Evolutionary conservation across 1,140 invertebrate genomes (phyloP), one percentile per base, ranked within the genome.

Genomic region (Atta texana): DNA sequence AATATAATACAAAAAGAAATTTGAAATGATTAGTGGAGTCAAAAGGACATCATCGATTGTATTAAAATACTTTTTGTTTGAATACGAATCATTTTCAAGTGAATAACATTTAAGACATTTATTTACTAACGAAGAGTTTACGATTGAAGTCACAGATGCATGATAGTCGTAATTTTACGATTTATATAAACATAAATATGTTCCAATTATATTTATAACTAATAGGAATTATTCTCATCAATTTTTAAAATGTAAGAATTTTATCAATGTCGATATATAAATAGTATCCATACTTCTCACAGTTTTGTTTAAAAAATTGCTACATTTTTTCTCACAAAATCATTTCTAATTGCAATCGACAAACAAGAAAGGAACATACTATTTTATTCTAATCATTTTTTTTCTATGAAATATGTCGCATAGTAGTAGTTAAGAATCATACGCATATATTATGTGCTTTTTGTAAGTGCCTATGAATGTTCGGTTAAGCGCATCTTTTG

Each of bases 401-500:
- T 49, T n/a, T 72, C 39, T 61, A 61, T 61, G 61, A 81, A 57
- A 2, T n/a, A 21, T 55, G 16, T 63, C 18, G 49, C 18, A 7
- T 81, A 81, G 4, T 63, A 34, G 12, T 39, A 44, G 16, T 71
- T 75, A 49, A 21, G 7, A 74, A 49, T 1, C 71, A 74, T 51
- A 8, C 8, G 8, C 39, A 21, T 74, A 18, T 75, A 51, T 63
- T 63, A 51, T 57, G 31, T 51, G 69, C n/a, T 84, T 82, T 82
- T 74, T 61, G 28, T 84, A 84, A 84, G 80, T 84, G 80, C 80
- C 80, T 84, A 84, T 16, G 12, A 82, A 61, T 66, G 3, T 80
- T 80, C 21, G 10, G 53, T 75, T 84, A 75, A 84, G 55, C 21
- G n/a, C 24, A 84, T 84, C 7, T 61, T 57, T 71, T 18, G 51